Percentiles rank a stretch among this genome's conserved stretches.
Conservation (phyloP, 2,113 vertebrate species). For the Barnardius zonarius region DNA sequence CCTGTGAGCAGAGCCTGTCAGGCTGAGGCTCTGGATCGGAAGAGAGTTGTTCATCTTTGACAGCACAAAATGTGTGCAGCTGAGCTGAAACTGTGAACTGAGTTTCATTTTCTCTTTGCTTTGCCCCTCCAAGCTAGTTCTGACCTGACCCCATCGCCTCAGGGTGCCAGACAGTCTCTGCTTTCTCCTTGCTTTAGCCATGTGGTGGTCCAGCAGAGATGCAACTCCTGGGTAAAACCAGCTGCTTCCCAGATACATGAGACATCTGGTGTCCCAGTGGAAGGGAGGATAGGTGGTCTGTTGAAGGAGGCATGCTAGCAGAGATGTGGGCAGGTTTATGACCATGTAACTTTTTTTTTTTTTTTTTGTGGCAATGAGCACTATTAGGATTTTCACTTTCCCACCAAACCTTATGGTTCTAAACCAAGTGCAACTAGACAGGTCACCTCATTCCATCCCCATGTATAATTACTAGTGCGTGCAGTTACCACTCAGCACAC, state of each 20-base stretch:
- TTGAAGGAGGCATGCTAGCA: not conserved
- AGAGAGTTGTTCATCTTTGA: not conserved
- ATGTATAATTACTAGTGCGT: not conserved
- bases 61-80: not conserved
- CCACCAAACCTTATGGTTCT: not conserved
- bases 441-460: not conserved
- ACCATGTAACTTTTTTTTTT: rapidly evolving
- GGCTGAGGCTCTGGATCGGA: not conserved
- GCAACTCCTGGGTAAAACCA: not conserved
- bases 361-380: not conserved
- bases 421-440: not conserved
- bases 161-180: not conserved
- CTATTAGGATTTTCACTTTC: not conserved
- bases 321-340: not conserved
- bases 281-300: not conserved
- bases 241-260: not conserved
- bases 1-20: not conserved
- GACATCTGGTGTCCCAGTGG: not conserved
- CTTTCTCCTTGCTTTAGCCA: not conserved
- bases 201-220: not conserved
- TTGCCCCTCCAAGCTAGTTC: not conserved
- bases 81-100: not conserved
- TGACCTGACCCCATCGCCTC: not conserved
- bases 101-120: constrained; percentile 10
- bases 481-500: not conserved